Evolutionary conservation across 2,113 vertebrate genomes (phyloP), one percentile per base, ranked within the genome.

Genomic region (Oriolus oriolus): DNA sequence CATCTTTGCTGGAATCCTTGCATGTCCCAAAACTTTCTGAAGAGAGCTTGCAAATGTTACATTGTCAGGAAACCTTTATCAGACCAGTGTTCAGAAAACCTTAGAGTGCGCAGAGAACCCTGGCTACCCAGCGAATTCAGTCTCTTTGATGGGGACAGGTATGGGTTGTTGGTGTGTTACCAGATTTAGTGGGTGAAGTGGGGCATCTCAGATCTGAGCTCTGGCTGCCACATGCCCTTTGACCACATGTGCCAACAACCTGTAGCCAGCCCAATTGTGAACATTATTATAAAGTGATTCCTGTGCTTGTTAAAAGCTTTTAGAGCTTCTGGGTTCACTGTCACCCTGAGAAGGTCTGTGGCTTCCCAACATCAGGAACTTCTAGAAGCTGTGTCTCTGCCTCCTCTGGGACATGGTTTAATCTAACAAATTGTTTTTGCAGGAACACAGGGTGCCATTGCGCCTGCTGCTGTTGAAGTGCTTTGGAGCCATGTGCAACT

Each of bases 401-500:
- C 64, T 63, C 16, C 4, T 18, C 10, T 30, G 23, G 33, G 47
- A n/a, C 14, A 2, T 19, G 2, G 1, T 63, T 84, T 77, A 21
- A 59, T 26, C 21, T 69, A 31, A 54, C 15, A 6, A 35, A 20
- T 53, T 81, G 47, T 23, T 47, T 93, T 76, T 91, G 59, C 98
- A 99, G 99, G 99, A 99, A 54, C 98, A 99, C 94, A 98, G 99
- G 14, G 98, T 99, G 24, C 98, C 99, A 0, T 71, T 99, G 83
- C 98, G 99, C 31, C 98, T 99, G 96, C 98, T 99, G 97, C 98
- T 99, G 56, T 97, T 99, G 88, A 99, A 99, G 97, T 99, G 99
- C 94, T 99, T 99, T 2, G 99, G 99, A 11, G 99, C 99, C n/a
- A 99, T 99, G 99, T 99, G 99, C 93, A 98, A 98, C 92, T 96